Evolutionary conservation across 2,888 invertebrate species (phyloP).

Genomic region (Bombylius discolor): DNA sequence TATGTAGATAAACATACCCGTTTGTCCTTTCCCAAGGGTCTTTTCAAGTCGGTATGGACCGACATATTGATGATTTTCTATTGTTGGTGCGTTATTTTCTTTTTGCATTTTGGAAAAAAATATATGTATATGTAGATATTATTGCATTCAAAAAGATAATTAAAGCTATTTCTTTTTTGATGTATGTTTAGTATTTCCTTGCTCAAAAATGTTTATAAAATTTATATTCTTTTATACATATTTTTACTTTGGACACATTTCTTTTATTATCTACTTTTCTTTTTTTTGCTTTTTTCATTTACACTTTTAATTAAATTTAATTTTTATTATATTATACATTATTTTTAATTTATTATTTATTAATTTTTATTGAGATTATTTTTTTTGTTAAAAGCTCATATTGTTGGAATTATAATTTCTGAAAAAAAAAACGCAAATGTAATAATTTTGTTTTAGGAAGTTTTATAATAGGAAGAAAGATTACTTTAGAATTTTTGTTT

Average conservation of each 20-base stretch:
- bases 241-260: background rate
- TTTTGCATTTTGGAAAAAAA: constrained; percentile 34
- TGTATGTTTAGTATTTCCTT: background rate
- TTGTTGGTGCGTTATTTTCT: constrained; percentile 41
- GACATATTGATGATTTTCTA: constrained; percentile 82
- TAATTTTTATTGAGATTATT: too few species aligned
- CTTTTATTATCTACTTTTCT: too few species aligned
- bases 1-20: constrained; percentile 53
- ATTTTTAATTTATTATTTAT: too few species aligned
- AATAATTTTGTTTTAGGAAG: too few species aligned
- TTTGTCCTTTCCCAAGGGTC: constrained; percentile 98
- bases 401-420: too few species aligned
- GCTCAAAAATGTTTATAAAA: background rate
- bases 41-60: constrained; percentile 98
- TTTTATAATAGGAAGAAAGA: too few species aligned
- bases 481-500: too few species aligned
- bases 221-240: background rate
- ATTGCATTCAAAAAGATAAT: background rate
- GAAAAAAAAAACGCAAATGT: too few species aligned
- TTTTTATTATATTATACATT: too few species aligned
- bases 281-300: too few species aligned
- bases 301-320: too few species aligned
- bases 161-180: background rate
- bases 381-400: too few species aligned
- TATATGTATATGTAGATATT: constrained; percentile 1